Percentiles rank a stretch among this genome's conserved stretches.
These are phyloP conservation scores for Melipona bicolor DNA, from an alignment of 2,888 invertebrate species.

Conservation along the genomic window DNA sequence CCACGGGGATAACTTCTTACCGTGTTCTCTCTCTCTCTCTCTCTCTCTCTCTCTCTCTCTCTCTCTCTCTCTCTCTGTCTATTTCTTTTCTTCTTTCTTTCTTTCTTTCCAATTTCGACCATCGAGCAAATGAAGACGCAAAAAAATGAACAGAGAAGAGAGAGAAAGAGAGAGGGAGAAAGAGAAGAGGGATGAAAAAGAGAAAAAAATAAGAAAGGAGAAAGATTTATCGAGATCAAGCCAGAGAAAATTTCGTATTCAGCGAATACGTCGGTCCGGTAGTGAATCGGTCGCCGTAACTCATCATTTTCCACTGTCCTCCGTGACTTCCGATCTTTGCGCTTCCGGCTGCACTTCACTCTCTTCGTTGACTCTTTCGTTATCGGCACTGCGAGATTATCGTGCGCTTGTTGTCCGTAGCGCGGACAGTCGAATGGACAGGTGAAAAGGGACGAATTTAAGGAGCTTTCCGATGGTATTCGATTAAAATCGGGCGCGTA, in stretches of 20 bases:
- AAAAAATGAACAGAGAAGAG: slow-evolving; percentile 29
- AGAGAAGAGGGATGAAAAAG: neutral
- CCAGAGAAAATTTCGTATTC: slow-evolving; percentile 67
- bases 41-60: neutral
- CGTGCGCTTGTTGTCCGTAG: slow-evolving; percentile 37
- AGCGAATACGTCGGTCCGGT: slow-evolving; percentile 65
- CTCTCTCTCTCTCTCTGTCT: neutral
- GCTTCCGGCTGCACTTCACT: slow-evolving; percentile 11
- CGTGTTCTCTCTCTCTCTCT: slow-evolving; percentile 6
- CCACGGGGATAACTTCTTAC: slow-evolving; percentile 51
- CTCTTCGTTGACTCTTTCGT: slow-evolving; percentile 7
- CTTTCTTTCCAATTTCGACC: slow-evolving; percentile 22
- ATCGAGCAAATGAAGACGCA: slow-evolving; percentile 40
- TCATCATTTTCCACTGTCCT: slow-evolving; percentile 64
- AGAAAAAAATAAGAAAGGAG: slow-evolving; percentile 11
- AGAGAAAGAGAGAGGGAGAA: neutral
- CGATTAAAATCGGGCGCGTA: slow-evolving; percentile 28
- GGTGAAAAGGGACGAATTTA: slow-evolving; percentile 40
- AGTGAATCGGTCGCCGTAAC: slow-evolving; percentile 66
- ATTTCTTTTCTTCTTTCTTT: neutral
- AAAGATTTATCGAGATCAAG: slow-evolving; percentile 71
- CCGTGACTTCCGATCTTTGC: slow-evolving; percentile 55
- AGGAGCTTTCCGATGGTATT: slow-evolving; percentile 24
- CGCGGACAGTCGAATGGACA: slow-evolving; percentile 42
- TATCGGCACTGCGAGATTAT: slow-evolving; percentile 38